A percentile compares a stretch with the other conserved stretches of the same genome.
Conservation (phyloP, 2,888 invertebrate genomes). For the Lysandra coridon region DNA sequence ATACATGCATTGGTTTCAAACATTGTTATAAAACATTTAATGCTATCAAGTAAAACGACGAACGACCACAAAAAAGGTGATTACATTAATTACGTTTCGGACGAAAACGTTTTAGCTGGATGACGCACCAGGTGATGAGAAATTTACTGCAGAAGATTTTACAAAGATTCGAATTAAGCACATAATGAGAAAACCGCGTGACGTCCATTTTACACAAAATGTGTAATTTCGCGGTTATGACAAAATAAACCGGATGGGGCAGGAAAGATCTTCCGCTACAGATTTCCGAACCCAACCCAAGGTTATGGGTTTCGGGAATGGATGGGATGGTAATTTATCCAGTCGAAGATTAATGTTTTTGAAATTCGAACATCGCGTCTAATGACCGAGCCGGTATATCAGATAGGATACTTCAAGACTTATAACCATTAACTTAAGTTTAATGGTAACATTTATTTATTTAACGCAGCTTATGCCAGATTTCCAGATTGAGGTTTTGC, state of each 20-base stretch:
- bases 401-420: background rate
- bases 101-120: background rate
- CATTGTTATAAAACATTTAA: background rate
- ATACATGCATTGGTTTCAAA: no score
- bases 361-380: slow-evolving; percentile 8
- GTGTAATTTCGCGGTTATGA: slow-evolving; percentile 17
- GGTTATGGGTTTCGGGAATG: slow-evolving; percentile 3
- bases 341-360: slow-evolving; percentile 13
- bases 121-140: slow-evolving; percentile 1
- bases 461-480: no score
- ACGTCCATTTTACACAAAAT: slow-evolving; percentile 5
- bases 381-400: background rate
- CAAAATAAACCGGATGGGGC: slow-evolving; percentile 3
- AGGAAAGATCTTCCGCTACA: slow-evolving; percentile 4
- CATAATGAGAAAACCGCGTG: slow-evolving; percentile 24
- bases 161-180: slow-evolving; percentile 18
- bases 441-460: background rate
- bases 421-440: background rate
- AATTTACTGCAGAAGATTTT: slow-evolving; percentile 10
- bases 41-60: background rate
- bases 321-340: slow-evolving; percentile 12
- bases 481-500: no score
- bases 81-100: background rate
- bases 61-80: background rate
- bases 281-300: background rate